Conservation (phyloP, 1,140 invertebrate species). For the Drosophila santomea region DNA sequence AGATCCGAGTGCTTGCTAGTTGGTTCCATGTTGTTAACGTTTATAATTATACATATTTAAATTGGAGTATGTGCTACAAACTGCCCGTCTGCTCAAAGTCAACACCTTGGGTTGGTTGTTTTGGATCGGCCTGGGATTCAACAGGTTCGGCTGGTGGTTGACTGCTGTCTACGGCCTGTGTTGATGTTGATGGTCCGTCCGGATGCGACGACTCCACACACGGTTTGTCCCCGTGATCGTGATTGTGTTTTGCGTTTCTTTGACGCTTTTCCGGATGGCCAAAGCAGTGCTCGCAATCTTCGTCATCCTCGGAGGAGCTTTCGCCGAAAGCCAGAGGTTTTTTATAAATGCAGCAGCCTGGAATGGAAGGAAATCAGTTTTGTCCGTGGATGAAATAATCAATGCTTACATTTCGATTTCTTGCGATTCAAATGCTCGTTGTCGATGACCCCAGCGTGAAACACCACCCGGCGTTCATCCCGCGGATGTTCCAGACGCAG, state of each 20-base stretch:
- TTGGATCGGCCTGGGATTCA: neutral
- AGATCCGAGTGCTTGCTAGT: slow-evolving; percentile 15
- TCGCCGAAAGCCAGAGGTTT: slow-evolving; percentile 93
- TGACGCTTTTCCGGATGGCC: slow-evolving; percentile 91
- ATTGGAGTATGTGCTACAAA: slow-evolving; percentile 17
- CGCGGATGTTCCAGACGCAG: slow-evolving; percentile 88
- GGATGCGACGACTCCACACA: neutral
- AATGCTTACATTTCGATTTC: slow-evolving; percentile 95
- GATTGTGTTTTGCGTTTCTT: slow-evolving; percentile 78
- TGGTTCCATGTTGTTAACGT: slow-evolving; percentile 42
- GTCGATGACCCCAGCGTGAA: slow-evolving; percentile 94
- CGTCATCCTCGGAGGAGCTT: slow-evolving; percentile 91
- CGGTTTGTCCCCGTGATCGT: slow-evolving; percentile 21
- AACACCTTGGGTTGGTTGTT: neutral
- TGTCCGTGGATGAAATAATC: neutral
- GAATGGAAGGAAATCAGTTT: neutral
- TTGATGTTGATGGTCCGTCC: slow-evolving; percentile 53
- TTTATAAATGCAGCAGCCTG: slow-evolving; percentile 95
- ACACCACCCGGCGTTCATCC: slow-evolving; percentile 92
- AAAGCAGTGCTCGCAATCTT: slow-evolving; percentile 94
- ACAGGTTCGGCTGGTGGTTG: slow-evolving; percentile 5
- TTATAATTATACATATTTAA: slow-evolving; percentile 40
- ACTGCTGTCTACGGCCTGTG: slow-evolving; percentile 3
- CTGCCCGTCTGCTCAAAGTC: slow-evolving; percentile 23
- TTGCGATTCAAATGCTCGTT: slow-evolving; percentile 97